A percentile compares a stretch with the other conserved stretches of the same genome.
Conservation (phyloP, 2,113 vertebrate species). For the Pelecanus crispus region DNA sequence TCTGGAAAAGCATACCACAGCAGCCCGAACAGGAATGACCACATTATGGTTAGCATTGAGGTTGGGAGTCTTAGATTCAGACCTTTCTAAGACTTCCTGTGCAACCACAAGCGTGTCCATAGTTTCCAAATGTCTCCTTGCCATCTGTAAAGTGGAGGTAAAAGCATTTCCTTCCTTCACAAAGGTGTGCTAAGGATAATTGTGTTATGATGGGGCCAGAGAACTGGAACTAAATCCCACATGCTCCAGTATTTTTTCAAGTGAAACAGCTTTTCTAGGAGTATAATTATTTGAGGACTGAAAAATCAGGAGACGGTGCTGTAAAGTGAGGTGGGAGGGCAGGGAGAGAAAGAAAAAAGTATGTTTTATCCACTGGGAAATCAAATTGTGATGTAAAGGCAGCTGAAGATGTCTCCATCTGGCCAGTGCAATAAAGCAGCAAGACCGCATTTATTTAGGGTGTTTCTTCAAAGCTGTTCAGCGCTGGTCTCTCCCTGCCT, state of each 20-base stretch:
- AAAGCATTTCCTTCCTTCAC: not conserved
- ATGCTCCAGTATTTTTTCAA: not conserved
- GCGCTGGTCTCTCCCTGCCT: not conserved
- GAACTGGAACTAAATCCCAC: not conserved
- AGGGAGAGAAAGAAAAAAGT: not conserved
- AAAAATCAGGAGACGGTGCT: not conserved
- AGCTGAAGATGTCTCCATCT: not conserved
- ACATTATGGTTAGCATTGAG: not conserved
- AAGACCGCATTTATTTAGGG: not conserved
- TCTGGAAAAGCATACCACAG: not conserved
- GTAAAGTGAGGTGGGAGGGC: not conserved
- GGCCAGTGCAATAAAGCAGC: not conserved
- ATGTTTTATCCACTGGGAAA: not conserved
- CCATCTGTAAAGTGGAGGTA: not conserved
- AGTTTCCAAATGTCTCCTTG: not conserved
- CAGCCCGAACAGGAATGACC: not conserved
- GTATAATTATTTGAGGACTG: not conserved
- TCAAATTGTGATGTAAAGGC: not conserved
- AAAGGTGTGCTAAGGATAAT: not conserved
- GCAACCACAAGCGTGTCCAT: not conserved
- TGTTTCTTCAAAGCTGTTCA: not conserved
- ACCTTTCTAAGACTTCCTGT: not conserved
- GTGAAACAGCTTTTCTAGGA: not conserved
- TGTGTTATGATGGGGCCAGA: not conserved
- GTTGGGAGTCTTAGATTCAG: not conserved